phyloP scores from a whole-genome alignment of 2,113 vertebrate genomes.

The Chloropsis hardwickii region DNA sequence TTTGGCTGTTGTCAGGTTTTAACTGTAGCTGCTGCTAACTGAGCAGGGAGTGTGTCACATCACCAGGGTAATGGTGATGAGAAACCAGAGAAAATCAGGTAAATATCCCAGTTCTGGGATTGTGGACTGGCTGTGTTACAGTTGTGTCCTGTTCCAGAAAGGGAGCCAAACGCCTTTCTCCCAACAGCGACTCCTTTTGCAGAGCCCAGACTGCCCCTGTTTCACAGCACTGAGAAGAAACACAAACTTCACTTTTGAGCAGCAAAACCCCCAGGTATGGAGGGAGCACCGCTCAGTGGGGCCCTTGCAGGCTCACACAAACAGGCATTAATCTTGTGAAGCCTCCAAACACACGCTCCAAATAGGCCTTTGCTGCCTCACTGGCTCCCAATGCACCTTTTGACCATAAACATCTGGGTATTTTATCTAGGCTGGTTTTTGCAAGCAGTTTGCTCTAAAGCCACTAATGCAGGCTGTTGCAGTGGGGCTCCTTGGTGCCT shows the following conservation, averaged over 20 bases:
- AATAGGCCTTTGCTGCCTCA: slow-evolving; percentile 34
- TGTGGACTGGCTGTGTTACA: not conserved
- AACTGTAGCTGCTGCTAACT: not conserved
- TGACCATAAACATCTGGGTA: slow-evolving; percentile 54
- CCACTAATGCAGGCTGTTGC: slow-evolving; percentile 1
- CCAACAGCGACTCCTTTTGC: not conserved
- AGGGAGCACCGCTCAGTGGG: not conserved
- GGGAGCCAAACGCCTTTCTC: not conserved
- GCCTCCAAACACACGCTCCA: not conserved
- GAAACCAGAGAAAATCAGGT: not conserved
- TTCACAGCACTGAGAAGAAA: not conserved
- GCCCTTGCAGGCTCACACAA: not conserved
- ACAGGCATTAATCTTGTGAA: slow-evolving; percentile 9
- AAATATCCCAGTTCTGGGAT: rapidly evolving
- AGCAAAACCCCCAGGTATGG: not conserved
- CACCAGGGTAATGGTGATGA: not conserved
- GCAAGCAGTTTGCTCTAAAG: slow-evolving; percentile 37
- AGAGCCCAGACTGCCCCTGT: not conserved
- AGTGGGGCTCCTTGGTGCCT: not conserved
- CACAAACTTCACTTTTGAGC: not conserved
- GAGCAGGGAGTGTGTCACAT: not conserved
- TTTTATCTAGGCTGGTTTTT: slow-evolving; percentile 51
- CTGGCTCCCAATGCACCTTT: slow-evolving; percentile 46
- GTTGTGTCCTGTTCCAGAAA: not conserved
- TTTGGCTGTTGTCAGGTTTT: not conserved